Base-by-base conservation (phyloP, 2,888 invertebrate species). In the Scaptomyza caliginosa region DNA sequence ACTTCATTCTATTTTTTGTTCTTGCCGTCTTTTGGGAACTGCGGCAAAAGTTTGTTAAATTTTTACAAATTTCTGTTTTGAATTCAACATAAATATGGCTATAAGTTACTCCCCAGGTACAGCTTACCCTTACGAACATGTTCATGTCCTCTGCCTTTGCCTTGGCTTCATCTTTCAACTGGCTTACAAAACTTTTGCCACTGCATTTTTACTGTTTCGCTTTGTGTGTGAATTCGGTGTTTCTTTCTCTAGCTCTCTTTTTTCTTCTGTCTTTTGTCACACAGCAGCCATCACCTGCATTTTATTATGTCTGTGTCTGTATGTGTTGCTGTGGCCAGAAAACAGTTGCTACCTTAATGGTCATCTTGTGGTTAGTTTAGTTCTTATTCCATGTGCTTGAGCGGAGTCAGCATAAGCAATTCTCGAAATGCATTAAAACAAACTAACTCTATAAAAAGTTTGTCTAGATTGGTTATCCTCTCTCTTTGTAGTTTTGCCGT, bases 71-170 rank as follows among this genome's bases (percentile, higher is more conserved):
- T 76, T 74, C 56, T 28, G 50, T 56, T 68, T 59, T 69, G 60
- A 74, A 84, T 84, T 81, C 71, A 81, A 78, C 78, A 84, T 78
- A 84, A 81, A 78, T 81, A 71, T 57, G 70, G 56, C 49, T 39
- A 66, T 51, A 52, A 58, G 69, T 62, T 30, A 36, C 26, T 59
- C 56, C 70, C 69, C 49, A 49, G 55, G 39, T 50, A 30, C 8
- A n/a, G 10, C 13, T n/a, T 19, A n/a, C n/a, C 36, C 5, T 10
- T 2, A 7, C 16, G 10, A 24, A 28, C 10, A 19, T 54, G 26
- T 17, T 43, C 34, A 45, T 55, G 34, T 48, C 19, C 11, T 16
- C 21, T 54, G 26, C n/a, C 38, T n/a, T n/a, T 24, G 13, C 30
- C 32, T 24, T 28, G 55, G 55, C 28, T 40, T 28, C 26, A 36